A percentile compares a stretch with the other conserved stretches of the same genome.
These are phyloP conservation scores for Brachyrhaphis roseni DNA, from an alignment of 2,797 vertebrate species.

Conservation along the genomic window DNA sequence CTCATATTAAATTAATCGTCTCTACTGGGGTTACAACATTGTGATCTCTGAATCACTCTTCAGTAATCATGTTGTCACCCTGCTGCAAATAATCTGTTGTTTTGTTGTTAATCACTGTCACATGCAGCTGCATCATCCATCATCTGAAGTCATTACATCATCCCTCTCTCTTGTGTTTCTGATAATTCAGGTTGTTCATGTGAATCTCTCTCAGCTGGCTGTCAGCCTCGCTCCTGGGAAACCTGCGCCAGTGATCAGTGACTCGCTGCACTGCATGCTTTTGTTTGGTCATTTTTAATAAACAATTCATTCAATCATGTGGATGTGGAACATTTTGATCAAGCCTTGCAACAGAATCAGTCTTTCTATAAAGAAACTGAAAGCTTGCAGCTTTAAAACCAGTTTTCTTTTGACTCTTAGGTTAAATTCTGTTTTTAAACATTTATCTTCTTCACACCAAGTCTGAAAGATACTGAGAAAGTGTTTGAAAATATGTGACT, in stretches of 20 bases:
- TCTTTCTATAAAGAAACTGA: background rate
- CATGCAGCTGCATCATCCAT: background rate
- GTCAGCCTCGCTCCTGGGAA: background rate
- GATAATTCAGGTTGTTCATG: background rate
- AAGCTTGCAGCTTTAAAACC: background rate
- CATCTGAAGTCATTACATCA: background rate
- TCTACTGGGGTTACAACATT: background rate
- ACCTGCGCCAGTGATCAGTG: constrained; percentile 1
- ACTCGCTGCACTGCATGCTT: background rate
- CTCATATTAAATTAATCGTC: background rate
- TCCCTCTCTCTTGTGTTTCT: too few species aligned
- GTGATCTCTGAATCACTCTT: background rate
- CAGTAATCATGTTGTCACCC: background rate
- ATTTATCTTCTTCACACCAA: background rate
- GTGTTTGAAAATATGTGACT: background rate
- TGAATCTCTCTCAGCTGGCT: background rate
- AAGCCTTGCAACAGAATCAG: background rate
- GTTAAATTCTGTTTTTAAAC: background rate
- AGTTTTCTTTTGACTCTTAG: background rate
- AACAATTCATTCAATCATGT: background rate
- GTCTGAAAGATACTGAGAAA: background rate
- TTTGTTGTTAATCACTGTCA: background rate
- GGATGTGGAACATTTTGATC: background rate
- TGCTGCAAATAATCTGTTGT: background rate
- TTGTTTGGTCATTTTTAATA: background rate